phyloP scores from a whole-genome alignment of 2,797 vertebrate genomes.

The Heteromormyrus szaboi region DNA sequence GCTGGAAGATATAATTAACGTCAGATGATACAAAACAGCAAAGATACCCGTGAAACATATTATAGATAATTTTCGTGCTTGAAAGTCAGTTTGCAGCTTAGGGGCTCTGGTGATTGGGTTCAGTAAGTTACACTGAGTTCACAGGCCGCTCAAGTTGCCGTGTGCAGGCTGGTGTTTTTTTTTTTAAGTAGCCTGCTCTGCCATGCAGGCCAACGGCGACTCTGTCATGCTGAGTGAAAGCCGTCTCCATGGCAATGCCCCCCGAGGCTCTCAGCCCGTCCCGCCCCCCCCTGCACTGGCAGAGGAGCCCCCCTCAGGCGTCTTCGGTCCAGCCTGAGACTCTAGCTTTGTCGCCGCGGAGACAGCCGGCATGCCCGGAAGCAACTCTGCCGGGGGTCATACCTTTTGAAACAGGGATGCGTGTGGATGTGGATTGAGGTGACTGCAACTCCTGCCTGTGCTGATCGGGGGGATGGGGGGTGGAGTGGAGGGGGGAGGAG shows the following conservation, averaged over 20 bases:
- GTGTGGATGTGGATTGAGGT: conserved; percentile 69
- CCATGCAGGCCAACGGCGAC: background rate
- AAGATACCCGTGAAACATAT: conserved; percentile 5
- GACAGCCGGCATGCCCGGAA: conserved; percentile 70
- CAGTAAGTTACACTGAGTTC: background rate
- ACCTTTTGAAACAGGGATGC: conserved; percentile 90
- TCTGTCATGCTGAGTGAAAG: conserved; percentile 24
- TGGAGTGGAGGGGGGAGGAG: background rate
- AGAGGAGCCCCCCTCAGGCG: conserved; percentile 68
- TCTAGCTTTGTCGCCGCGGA: conserved; percentile 79
- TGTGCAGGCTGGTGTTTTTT: background rate
- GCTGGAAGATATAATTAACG: conserved; percentile 26
- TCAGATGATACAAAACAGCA: conserved; percentile 11
- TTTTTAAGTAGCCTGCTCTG: background rate
- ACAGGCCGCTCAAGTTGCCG: background rate
- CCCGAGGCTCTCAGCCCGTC: conserved; percentile 69
- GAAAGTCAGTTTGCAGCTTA: background rate
- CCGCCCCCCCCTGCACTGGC: conserved; percentile 62
- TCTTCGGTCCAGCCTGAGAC: conserved; percentile 87
- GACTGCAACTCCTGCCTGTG: conserved; percentile 74
- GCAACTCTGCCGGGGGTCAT: conserved; percentile 79
- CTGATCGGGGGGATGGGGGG: conserved; percentile 45
- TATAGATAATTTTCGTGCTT: background rate
- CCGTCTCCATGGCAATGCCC: conserved; percentile 53
- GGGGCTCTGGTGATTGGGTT: background rate